Evolutionary conservation across 2,888 invertebrate species (phyloP).

Genomic region (Leptogaster cylindrica): DNA sequence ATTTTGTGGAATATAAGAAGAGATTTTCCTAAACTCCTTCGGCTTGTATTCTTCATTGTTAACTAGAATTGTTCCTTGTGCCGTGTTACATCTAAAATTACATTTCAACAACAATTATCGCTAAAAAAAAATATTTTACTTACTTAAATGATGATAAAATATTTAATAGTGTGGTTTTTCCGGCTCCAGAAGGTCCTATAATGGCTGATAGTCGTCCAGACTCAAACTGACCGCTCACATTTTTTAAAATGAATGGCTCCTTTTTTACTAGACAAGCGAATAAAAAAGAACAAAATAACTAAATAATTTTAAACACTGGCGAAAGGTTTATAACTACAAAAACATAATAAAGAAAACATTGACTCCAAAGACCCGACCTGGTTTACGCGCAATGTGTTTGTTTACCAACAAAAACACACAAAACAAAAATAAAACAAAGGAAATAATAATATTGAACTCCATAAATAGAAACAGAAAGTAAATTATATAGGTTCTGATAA

Average conservation of each 20-base stretch:
- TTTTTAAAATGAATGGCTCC: slow-evolving; percentile 62
- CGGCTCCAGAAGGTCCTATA: slow-evolving; percentile 75
- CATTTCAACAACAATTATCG: no score
- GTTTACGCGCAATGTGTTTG: no score
- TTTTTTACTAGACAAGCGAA: slow-evolving; percentile 12
- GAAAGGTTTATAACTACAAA: neutral
- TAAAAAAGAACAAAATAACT: neutral
- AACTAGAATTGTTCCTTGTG: slow-evolving; percentile 72
- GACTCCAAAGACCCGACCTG: neutral
- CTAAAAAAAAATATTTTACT: slow-evolving; percentile 46
- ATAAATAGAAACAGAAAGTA: no score
- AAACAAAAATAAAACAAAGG: no score
- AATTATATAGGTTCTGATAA: no score
- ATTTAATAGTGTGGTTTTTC: slow-evolving; percentile 78
- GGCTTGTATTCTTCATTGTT: slow-evolving; percentile 73
- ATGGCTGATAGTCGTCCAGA: slow-evolving; percentile 71
- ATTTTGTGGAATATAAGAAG: slow-evolving; percentile 87
- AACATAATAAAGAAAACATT: neutral
- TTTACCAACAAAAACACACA: no score
- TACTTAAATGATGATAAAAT: slow-evolving; percentile 77
- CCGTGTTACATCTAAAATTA: slow-evolving; percentile 54
- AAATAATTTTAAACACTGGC: neutral
- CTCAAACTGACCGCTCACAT: slow-evolving; percentile 67
- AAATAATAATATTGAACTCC: no score
- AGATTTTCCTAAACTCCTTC: slow-evolving; percentile 66